Conservation (phyloP, 2,888 invertebrate genomes). For the Sarcophaga variegata region DNA sequence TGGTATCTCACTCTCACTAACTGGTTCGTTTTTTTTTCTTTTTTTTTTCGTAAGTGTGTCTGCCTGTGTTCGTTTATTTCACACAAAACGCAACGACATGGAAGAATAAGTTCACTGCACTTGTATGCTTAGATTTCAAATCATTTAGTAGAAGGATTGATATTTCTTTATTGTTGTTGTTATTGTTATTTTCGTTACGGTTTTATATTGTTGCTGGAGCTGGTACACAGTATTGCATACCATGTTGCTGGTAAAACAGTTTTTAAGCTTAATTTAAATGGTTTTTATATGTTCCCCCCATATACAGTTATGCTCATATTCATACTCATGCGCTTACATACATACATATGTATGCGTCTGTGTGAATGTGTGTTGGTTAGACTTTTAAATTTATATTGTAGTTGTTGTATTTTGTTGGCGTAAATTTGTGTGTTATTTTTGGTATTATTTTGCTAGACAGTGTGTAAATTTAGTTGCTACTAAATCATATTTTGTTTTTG, state of each 20-base stretch:
- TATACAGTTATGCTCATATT: neutral
- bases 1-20: neutral
- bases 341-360: neutral
- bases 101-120: constrained; percentile 65
- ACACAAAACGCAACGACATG: constrained; percentile 63
- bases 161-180: constrained; percentile 27
- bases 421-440: neutral
- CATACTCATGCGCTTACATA: neutral
- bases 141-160: constrained; percentile 59
- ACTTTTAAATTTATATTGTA: neutral
- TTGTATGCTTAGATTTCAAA: constrained; percentile 66
- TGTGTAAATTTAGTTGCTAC: constrained; percentile 14
- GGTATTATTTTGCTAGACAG: constrained; percentile 3
- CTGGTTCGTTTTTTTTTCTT: neutral
- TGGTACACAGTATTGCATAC: neutral
- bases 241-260: constrained; percentile 52
- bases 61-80: constrained; percentile 43
- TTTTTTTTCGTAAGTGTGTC: neutral
- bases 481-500: neutral
- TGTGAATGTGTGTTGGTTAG: neutral
- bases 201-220: neutral
- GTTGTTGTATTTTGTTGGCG: neutral
- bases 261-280: constrained; percentile 60
- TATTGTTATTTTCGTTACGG: neutral
- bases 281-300: neutral